Evolutionary conservation across 2,888 invertebrate species (phyloP).

Genomic region (Acrocyrtus sp.): DNA sequence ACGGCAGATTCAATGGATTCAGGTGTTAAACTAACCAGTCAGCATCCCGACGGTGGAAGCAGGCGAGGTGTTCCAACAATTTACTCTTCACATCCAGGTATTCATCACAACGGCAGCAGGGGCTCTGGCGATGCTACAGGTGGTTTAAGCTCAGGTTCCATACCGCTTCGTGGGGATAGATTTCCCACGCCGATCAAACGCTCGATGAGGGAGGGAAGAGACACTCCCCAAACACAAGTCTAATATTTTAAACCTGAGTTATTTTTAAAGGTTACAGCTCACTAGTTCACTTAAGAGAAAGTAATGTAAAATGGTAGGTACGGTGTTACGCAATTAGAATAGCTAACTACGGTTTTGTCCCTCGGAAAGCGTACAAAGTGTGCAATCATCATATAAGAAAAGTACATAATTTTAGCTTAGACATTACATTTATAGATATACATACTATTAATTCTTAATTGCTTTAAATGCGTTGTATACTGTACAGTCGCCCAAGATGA

Average conservation of each 20-base stretch:
- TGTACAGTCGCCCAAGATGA: not conserved
- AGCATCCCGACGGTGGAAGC: constrained; percentile 52
- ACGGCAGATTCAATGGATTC: constrained; percentile 63
- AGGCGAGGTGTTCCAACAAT: constrained; percentile 21
- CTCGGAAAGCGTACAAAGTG: constrained; percentile 11
- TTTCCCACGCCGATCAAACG: constrained; percentile 61
- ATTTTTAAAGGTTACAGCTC: constrained; percentile 1
- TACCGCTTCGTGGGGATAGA: constrained; percentile 52
- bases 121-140: not conserved
- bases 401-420: no score
- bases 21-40: constrained; percentile 55
- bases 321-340: not conserved
- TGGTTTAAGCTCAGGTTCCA: constrained; percentile 5
- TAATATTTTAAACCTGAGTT: constrained; percentile 22
- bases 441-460: not conserved
- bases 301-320: not conserved
- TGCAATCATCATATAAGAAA: no score
- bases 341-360: not conserved
- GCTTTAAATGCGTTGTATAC: not conserved
- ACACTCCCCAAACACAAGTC: constrained; percentile 62
- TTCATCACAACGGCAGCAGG: constrained; percentile 22
- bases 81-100: constrained; percentile 44
- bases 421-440: not conserved
- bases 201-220: constrained; percentile 44
- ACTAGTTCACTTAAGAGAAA: not conserved